Base-by-base conservation (phyloP, 1,140 invertebrate genomes). In the Hormaphis cornu region DNA sequence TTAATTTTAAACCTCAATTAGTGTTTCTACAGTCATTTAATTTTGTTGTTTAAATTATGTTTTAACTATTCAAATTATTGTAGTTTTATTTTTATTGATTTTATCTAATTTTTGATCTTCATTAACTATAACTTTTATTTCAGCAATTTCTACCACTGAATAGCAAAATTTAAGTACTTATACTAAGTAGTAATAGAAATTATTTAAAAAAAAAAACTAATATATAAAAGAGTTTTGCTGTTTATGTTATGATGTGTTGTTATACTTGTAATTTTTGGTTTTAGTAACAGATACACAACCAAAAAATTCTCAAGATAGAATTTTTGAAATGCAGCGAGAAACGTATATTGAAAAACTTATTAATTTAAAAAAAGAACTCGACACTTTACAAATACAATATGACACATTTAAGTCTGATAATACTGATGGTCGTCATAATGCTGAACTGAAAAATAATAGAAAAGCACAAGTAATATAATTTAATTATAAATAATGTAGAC, bases 271-370 rank as follows among this genome's bases (percentile, higher is more conserved):
- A n/a, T 58, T n/a, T 24, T 40, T 40, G 22, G 2, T 33, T 50
- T 50, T 22, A 66, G 58, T 50, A 48, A 24, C 42, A 50, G 61
- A 66, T 33, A 30, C 28, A 16, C 61, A 66, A 35, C n/a, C 44
- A 22, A 66, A 66, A 35, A 66, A 9, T 66, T 66, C 58, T 22
- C 61, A 66, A 16, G 61, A 66, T 66, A 66, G 6, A 8, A 48
- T 66, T 16, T 50, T 66, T 66, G 61, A 66, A 33, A 66, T 66
- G 61, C 61, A 66, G 12, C 61, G 61, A 33, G 61, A 66, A 66
- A 48, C 44, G 22, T 66, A 66, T 66, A n/a, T 8, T 24, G 35
- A 26, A 2, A 66, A 66, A 50, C 42, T 66, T 33, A 24, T 66
- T 44, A 66, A 44, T 48, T 66, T 66, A 48, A 66, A 66, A 66